Percentiles rank a stretch among this genome's conserved stretches.
Conservation (phyloP, 2,888 invertebrate genomes). For the Elgonia sp. region DNA sequence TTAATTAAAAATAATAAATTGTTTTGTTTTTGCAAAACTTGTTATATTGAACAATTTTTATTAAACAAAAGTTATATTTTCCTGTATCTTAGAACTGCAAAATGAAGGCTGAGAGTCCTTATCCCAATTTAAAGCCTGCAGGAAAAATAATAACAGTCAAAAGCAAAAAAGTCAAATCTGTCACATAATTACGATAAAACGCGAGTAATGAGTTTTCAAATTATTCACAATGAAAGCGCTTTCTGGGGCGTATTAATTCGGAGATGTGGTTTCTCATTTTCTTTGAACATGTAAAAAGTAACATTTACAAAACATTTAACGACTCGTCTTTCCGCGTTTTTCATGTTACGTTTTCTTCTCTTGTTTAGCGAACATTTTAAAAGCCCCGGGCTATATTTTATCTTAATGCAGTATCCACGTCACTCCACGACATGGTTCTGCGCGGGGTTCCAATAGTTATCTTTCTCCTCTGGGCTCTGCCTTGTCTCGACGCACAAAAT, state of each 20-base stretch:
- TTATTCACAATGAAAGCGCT: conserved; percentile 21
- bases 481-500: conserved; percentile 24
- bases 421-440: conserved; percentile 32
- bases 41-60: no score
- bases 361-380: conserved; percentile 60
- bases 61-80: no score
- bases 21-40: no score
- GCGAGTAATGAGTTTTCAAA: neutral
- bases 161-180: neutral
- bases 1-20: no score
- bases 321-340: conserved; percentile 44
- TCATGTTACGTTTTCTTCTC: conserved; percentile 59
- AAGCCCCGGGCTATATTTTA: conserved; percentile 64
- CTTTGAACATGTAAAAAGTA: conserved; percentile 16
- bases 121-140: no score
- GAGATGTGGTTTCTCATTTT: conserved; percentile 25
- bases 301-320: conserved; percentile 32
- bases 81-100: no score
- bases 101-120: no score
- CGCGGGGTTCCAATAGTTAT: neutral
- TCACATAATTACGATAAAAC: conserved; percentile 22
- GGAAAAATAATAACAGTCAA: no score
- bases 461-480: neutral
- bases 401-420: conserved; percentile 67
- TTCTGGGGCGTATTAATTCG: conserved; percentile 43